Base-by-base conservation (phyloP, 2,113 vertebrate genomes). In the Ctenodactylus gundi region DNA sequence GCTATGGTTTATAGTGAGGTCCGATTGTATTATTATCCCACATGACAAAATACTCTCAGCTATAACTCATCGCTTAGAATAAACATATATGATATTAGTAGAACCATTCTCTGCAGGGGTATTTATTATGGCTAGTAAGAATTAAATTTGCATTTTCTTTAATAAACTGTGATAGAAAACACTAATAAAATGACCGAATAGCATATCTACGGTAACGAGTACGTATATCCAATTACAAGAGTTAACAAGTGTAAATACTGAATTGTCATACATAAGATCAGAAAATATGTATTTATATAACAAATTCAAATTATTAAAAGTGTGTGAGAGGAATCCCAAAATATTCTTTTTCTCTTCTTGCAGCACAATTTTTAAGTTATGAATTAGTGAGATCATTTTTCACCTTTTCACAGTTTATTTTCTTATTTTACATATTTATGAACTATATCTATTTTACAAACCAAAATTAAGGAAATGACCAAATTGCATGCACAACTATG, bases 401-500 rank as follows among this genome's bases (percentile, higher is more conserved):
- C 70, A 88, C 46, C 17, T 85, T 94, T 91, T 64, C 0, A 88
- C 15, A 70, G 94, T 36, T 84, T 51, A 86, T 81, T 89, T 62
- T 76, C 58, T 92, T 94, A 83, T 92, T 92, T 88, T 76, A 94
- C 94, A 49, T 84, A 44, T 60, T 53, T 25, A 64, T 75, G 85
- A 89, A 82, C 62, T 68, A 84, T 90, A 65, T 78, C 25, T 76
- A 82, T 57, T n/a, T 85, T 88, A 88, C 81, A 80, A 68, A 31
- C 64, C 72, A 90, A 95, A 97, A 78, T 92, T 67, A 90, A 94
- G 93, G 70, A 94, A 91, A 95, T 87, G 31, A 70, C 64, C 94
- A 86, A 85, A n/a, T n/a, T n/a, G 10, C 29, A 4, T 84, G 17
- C 3, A 36, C 17, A 78, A 51, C 44, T 67, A 4, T 46, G 55